Conservation (phyloP, 23 tunicate species). For the Diplosoma virens region DNA sequence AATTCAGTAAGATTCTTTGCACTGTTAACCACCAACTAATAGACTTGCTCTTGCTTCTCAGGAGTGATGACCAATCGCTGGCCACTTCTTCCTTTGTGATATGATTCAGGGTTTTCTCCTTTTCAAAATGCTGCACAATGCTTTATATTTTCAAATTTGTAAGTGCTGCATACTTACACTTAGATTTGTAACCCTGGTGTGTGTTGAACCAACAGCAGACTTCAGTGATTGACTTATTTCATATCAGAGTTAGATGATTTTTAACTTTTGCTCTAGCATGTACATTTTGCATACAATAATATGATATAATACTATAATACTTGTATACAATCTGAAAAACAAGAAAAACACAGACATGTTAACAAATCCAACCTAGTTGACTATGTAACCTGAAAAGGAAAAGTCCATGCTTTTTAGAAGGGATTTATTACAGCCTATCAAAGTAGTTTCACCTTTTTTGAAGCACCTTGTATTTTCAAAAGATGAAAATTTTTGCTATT, state of each 20-base stretch:
- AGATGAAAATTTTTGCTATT: no score
- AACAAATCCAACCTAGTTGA: slow-evolving; percentile 30
- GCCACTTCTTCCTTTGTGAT: slow-evolving; percentile 18
- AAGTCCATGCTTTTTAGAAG: slow-evolving; percentile 1
- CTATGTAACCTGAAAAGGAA: slow-evolving; percentile 16
- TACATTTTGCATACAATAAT: slow-evolving; percentile 5
- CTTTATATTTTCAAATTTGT: slow-evolving; percentile 21
- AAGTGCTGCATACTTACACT: slow-evolving; percentile 14
- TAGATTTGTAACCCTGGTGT: no score
- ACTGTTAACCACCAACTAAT: slow-evolving; percentile 2
- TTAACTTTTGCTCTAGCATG: slow-evolving; percentile 12
- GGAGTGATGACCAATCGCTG: slow-evolving; percentile 5
- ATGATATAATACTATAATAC: not conserved
- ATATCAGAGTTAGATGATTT: slow-evolving; percentile 17
- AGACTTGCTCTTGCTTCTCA: slow-evolving; percentile 19
- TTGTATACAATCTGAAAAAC: slow-evolving; percentile 10
- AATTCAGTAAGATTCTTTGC: not conserved
- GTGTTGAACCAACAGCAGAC: slow-evolving; percentile 29
- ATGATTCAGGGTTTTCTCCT: not conserved
- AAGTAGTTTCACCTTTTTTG: slow-evolving; percentile 13
- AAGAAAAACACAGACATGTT: not conserved
- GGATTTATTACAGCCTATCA: not conserved
- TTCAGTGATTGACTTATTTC: slow-evolving; percentile 16
- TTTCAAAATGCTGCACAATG: slow-evolving; percentile 23
- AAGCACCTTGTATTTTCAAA: slow-evolving; percentile 19